Conservation (phyloP, 2,797 vertebrate species). For the Phataginus tetradactyla region DNA sequence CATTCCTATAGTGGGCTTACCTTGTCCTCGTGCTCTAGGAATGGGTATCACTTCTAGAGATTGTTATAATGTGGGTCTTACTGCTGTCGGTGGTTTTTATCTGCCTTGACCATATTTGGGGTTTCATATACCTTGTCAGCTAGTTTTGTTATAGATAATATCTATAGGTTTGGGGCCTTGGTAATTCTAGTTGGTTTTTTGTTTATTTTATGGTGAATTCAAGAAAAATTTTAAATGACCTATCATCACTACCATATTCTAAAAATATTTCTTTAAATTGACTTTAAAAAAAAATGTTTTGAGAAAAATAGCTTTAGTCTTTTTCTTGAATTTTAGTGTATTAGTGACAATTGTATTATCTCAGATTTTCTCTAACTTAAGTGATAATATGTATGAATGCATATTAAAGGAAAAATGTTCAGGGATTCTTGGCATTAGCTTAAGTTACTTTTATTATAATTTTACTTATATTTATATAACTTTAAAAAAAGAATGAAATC, state of each 20-base stretch:
- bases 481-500: neutral
- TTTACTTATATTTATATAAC: neutral
- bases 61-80: neutral
- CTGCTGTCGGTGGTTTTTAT: neutral
- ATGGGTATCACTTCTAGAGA: neutral
- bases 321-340: neutral
- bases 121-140: neutral
- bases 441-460: conserved; percentile 37
- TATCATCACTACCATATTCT: neutral
- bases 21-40: neutral
- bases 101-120: neutral
- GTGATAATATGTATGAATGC: neutral
- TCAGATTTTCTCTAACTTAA: neutral
- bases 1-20: neutral
- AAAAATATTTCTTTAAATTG: neutral
- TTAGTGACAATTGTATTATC: neutral
- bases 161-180: neutral
- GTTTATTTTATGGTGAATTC: neutral
- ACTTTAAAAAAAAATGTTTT: neutral
- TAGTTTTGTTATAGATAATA: neutral
- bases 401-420: neutral
- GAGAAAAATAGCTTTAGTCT: neutral
- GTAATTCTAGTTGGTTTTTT: neutral
- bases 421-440: neutral
- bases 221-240: neutral